These are phyloP conservation scores for Hypsopygia costalis DNA, from an alignment of 2,888 invertebrate genomes.

Conservation along the genomic window DNA sequence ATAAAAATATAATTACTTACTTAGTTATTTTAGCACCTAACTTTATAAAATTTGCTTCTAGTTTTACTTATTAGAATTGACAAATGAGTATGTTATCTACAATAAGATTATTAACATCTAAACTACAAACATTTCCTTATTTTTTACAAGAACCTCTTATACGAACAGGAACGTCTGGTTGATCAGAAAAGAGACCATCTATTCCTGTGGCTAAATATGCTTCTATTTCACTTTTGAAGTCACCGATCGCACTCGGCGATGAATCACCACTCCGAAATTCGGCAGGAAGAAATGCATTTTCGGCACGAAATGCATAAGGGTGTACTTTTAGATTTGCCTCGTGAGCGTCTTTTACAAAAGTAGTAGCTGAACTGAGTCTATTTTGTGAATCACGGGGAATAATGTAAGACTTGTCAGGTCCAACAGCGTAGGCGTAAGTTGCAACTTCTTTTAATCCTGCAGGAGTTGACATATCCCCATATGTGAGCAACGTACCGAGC, in stretches of 20 bases:
- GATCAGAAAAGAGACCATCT: conserved; percentile 65
- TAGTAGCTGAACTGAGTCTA: conserved; percentile 44
- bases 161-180: conserved; percentile 18
- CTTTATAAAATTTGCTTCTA: no score
- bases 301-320: conserved; percentile 67
- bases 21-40: no score
- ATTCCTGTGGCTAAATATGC: conserved; percentile 58
- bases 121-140: no score
- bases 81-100: no score
- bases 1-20: no score
- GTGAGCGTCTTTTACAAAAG: conserved; percentile 58
- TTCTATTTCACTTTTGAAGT: conserved; percentile 49
- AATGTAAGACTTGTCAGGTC: conserved; percentile 62
- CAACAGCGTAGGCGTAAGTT: conserved; percentile 60
- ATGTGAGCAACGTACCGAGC: conserved; percentile 46
- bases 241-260: conserved; percentile 37
- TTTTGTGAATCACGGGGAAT: conserved; percentile 54
- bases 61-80: no score
- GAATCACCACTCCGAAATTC: conserved; percentile 43
- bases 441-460: conserved; percentile 57
- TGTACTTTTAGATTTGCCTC: conserved; percentile 57
- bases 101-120: no score
- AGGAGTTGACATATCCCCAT: conserved; percentile 56
- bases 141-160: not conserved
- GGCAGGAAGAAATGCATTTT: conserved; percentile 56